Evolutionary conservation across 2,797 vertebrate genomes (phyloP), one percentile per base, ranked within the genome.

Genomic region (Sphenodon punctatus): DNA sequence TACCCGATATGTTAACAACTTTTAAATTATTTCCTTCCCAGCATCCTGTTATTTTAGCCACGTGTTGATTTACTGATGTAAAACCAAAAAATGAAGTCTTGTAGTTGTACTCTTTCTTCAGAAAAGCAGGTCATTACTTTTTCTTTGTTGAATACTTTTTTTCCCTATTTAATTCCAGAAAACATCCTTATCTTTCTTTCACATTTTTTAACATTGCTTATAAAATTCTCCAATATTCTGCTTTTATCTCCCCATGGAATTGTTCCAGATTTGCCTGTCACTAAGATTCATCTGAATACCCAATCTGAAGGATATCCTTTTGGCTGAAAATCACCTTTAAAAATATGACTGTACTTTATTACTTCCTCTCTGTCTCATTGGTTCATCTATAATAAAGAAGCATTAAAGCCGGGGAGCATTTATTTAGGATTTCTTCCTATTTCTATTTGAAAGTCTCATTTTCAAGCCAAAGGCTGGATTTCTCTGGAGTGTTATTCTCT

Each of bases 261-360:
- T 2, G 75, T 90, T 93, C 92, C 88, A 88, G 79, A 78, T 80
- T 76, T 88, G 71, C 79, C 89, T 87, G 46, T 89, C 17, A 6
- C 73, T 89, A 80, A 75, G 84, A 85, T 90, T 86, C 87, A 72
- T 90, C 89, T 80, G 92, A 89, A 85, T 93, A 93, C 87, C 81
- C 77, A 34, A 94, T 88, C 84, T 75, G 74, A 49, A 86, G 49
- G 87, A 92, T 94, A 94, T 94, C 92, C 87, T 93, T 88, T 89
- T 0, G 0, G 70, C 75, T 76, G 75, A 87, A 93, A 94, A 94
- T 93, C 86, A 92, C 82, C 74, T 82, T 89, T 82, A 78, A 89
- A 91, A 91, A 60, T 64, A 73, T 86, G 80, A 61, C 27, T 89
- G 80, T 83, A 74, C 25, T 42, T 87, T 84, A 60, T 82, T 90